Conservation (phyloP, 2,113 vertebrate species). For the Notechis scutatus region DNA sequence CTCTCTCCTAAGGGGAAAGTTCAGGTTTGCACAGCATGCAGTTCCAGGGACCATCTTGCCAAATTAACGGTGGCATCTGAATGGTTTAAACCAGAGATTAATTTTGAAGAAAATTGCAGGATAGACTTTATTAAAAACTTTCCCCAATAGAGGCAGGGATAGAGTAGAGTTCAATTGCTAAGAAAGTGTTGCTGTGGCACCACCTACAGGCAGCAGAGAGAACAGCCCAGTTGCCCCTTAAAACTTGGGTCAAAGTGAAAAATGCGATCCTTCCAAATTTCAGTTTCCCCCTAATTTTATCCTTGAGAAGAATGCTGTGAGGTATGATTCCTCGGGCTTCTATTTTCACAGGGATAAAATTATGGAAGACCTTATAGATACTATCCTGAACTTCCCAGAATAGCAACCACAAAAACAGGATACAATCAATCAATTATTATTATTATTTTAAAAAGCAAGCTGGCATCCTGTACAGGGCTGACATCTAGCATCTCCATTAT, state of each 20-base stretch:
- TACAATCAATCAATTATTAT: background rate
- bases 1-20: background rate
- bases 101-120: background rate
- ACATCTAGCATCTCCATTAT: background rate
- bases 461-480: background rate
- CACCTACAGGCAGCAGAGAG: background rate
- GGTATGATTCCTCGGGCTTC: background rate
- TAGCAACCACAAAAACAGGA: background rate
- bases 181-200: background rate
- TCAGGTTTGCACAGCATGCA: background rate
- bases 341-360: background rate
- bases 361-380: background rate
- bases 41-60: background rate
- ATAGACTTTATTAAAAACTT: background rate
- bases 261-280: too few relatives aligned
- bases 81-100: background rate
- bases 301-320: background rate
- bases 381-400: background rate
- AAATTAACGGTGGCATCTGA: background rate
- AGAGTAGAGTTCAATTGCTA: background rate
- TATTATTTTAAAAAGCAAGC: background rate
- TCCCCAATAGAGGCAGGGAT: background rate
- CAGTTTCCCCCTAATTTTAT: background rate
- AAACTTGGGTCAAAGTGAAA: background rate
- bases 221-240: background rate